Percentiles rank a stretch among this genome's conserved stretches.
These are phyloP conservation scores for Eustalomyia histrio DNA, from an alignment of 2,888 invertebrate species.

Conservation along the genomic window DNA sequence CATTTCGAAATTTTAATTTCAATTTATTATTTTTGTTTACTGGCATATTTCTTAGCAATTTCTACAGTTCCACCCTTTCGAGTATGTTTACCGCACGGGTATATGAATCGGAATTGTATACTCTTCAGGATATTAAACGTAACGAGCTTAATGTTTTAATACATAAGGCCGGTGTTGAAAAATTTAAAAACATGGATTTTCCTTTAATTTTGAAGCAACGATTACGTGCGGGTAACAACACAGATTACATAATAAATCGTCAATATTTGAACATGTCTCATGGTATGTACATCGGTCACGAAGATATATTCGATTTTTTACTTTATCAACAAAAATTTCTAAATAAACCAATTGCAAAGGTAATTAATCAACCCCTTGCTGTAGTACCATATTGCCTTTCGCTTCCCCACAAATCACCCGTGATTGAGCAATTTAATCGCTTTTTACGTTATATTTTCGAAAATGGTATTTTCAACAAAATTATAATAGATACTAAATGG, in stretches of 20 bases:
- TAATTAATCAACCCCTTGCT: slow-evolving; percentile 59
- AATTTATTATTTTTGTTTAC: slow-evolving; percentile 63
- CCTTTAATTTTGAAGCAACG: slow-evolving; percentile 67
- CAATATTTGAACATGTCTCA: slow-evolving; percentile 65
- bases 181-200: slow-evolving; percentile 56
- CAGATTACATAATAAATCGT: slow-evolving; percentile 54
- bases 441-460: slow-evolving; percentile 68
- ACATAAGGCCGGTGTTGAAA: slow-evolving; percentile 50
- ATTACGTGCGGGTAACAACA: slow-evolving; percentile 57
- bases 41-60: slow-evolving; percentile 69
- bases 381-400: too few relatives aligned
- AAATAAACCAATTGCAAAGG: slow-evolving; percentile 66
- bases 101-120: slow-evolving; percentile 67
- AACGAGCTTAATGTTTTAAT: slow-evolving; percentile 63
- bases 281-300: slow-evolving; percentile 65
- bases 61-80: slow-evolving; percentile 67
- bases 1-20: slow-evolving; percentile 44
- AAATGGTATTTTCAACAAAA: slow-evolving; percentile 68
- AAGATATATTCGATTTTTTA: slow-evolving; percentile 68
- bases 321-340: slow-evolving; percentile 71
- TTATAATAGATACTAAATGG: slow-evolving; percentile 66
- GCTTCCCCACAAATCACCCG: slow-evolving; percentile 67
- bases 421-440: slow-evolving; percentile 69
- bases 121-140: slow-evolving; percentile 67
- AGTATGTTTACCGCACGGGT: slow-evolving; percentile 68